Conservation (phyloP, 2,888 invertebrate genomes). For the Caenorhabditis auriculariae region DNA sequence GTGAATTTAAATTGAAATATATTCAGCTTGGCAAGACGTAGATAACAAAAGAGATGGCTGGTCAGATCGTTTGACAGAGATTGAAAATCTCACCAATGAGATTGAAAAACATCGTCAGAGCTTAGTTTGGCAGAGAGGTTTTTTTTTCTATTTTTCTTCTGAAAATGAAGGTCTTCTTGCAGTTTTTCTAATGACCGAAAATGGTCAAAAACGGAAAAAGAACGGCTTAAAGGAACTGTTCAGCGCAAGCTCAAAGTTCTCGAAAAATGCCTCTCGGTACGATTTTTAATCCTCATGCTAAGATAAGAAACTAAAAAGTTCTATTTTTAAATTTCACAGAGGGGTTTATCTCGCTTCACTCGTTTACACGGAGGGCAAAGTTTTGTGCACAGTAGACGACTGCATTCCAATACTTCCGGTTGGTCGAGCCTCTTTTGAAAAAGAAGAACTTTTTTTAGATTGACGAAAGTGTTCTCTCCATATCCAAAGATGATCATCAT, state of each 20-base stretch:
- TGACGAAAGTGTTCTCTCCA: conserved; percentile 37
- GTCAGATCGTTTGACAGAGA: conserved; percentile 24
- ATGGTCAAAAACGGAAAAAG: conserved; percentile 42
- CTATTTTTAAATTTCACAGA: conserved; percentile 72
- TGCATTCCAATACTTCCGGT: conserved; percentile 94
- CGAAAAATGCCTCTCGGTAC: conserved; percentile 80
- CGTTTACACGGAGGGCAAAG: conserved; percentile 90
- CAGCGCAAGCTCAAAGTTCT: conserved; percentile 92
- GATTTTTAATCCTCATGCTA: conserved; percentile 65
- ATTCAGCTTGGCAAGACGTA: conserved; percentile 52
- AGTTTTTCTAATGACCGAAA: conserved; percentile 47
- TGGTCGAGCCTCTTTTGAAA: conserved; percentile 72
- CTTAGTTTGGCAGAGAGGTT: conserved; percentile 48
- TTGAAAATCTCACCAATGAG: conserved; percentile 42
- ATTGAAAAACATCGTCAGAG: conserved; percentile 53
- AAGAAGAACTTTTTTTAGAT: conserved; percentile 9
- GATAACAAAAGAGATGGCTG: conserved; percentile 36
- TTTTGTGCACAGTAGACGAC: conserved; percentile 93
- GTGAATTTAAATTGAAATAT: background rate
- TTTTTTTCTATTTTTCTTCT: background rate
- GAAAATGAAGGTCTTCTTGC: conserved; percentile 1
- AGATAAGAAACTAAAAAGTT: background rate
- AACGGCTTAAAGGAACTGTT: conserved; percentile 83
- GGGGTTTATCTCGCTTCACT: conserved; percentile 91
- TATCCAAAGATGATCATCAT: conserved; percentile 76